Base-by-base conservation (phyloP, 2,888 invertebrate species). In the Athalia rosae region DNA sequence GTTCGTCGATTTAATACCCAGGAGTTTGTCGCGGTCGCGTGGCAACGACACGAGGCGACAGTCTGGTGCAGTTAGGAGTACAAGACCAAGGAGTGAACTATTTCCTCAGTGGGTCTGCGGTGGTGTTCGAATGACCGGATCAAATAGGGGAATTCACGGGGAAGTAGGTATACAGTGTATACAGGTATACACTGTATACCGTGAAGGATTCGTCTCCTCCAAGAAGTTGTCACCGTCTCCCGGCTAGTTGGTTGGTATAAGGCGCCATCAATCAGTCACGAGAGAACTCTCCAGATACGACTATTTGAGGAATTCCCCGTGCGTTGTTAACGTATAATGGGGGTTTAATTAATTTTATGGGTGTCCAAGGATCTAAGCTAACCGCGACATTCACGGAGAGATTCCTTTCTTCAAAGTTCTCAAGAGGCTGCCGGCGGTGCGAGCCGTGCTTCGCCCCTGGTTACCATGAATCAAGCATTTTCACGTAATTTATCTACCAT, bases 341-440 rank as follows among this genome's bases (percentile, higher is more conserved):
- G 74, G 74, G 74, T 74, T 74, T 74, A 74, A 74, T 74, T 74
- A 74, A 74, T 74, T 59, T 74, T 74, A 74, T 62, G 74, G 74
- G 74, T 74, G 74, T 74, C 74, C 74, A 74, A 62, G 74, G 74
- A 74, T 74, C 74, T 62, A 74, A 74, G 74, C 74, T 61, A 50
- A 74, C 74, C 74, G 74, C 74, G 58, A 58, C 74, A 74, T 74
- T 74, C 74, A 62, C 74, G 74, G 50, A 61, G 74, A 74, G 74
- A 74, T 74, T 74, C 74, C 74, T 74, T 61, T 74, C 74, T 74
- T 74, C 74, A 50, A 74, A 74, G 74, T 74, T 74, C 74, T 74
- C 74, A 45, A 50, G 61, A 50, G 74, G 45, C 61, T 50, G 74
- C 74, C 61, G 74, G 74, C 61, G 28, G 47, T 28, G 28, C 28